A percentile compares a stretch with the other conserved stretches of the same genome.
These are phyloP conservation scores for Acanthoscelides obtectus DNA, from an alignment of 2,888 invertebrate species.

Conservation along the genomic window DNA sequence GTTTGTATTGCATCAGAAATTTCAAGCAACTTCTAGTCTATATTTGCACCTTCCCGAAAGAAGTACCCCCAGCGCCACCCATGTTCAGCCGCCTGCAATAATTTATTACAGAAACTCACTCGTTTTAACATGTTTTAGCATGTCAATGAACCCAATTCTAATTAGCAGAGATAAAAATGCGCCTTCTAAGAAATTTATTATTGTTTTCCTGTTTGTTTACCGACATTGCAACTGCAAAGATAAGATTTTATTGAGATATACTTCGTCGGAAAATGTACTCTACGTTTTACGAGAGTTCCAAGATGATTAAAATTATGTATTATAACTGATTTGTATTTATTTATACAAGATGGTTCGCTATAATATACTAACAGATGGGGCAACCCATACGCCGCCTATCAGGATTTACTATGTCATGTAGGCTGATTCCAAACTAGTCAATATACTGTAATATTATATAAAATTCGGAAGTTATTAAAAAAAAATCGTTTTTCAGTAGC, in stretches of 20 bases:
- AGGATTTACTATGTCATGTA: too few species aligned
- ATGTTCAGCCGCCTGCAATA: not conserved
- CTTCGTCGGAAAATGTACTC: not conserved
- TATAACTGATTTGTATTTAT: not conserved
- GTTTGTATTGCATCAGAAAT: too few species aligned
- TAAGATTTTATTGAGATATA: not conserved
- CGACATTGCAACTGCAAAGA: not conserved
- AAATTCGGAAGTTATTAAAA: too few species aligned
- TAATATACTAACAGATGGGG: too few species aligned
- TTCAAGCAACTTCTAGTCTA: too few species aligned
- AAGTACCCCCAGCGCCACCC: not conserved
- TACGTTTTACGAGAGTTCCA: not conserved
- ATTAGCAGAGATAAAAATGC: constrained; percentile 9
- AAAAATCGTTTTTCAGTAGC: too few species aligned
- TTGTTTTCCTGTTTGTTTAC: constrained; percentile 18
- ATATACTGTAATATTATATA: too few species aligned
- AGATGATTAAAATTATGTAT: not conserved
- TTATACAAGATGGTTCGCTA: not conserved
- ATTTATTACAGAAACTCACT: not conserved
- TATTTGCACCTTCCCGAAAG: not conserved
- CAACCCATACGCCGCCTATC: too few species aligned
- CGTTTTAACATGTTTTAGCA: not conserved
- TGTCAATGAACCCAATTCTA: constrained; percentile 14
- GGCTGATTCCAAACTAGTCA: too few species aligned
- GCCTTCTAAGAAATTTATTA: constrained; percentile 16